A percentile compares a stretch with the other conserved stretches of the same genome.
These are phyloP conservation scores for Drosophila sucinea DNA, from an alignment of 1,140 invertebrate species.

Conservation along the genomic window DNA sequence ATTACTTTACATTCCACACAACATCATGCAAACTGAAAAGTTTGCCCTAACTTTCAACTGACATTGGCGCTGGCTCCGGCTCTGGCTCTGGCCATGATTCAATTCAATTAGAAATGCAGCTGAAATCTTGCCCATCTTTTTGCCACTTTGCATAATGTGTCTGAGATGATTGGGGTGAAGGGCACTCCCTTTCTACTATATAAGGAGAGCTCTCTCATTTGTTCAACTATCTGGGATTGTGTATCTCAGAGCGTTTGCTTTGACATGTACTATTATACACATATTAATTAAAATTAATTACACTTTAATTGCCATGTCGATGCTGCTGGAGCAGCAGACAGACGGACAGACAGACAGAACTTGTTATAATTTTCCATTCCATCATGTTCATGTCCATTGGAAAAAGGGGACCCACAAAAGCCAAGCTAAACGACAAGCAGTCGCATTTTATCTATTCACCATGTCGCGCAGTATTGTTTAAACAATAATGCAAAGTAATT, in stretches of 20 bases:
- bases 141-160: constrained; percentile 51
- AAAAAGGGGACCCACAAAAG: constrained; percentile 17
- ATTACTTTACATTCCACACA: constrained; percentile 1
- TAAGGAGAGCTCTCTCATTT: constrained; percentile 15
- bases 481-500: constrained; percentile 75
- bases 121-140: constrained; percentile 16
- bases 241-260: constrained; percentile 36
- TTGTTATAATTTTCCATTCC: constrained; percentile 13
- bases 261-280: constrained; percentile 49
- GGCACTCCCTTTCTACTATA: constrained; percentile 16
- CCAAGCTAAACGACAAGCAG: constrained; percentile 34
- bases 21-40: constrained; percentile 21
- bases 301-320: constrained; percentile 36
- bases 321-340: constrained; percentile 23
- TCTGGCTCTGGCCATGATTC: constrained; percentile 19
- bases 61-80: constrained; percentile 36
- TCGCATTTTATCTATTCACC: constrained; percentile 12
- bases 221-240: constrained; percentile 35
- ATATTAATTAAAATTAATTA: constrained; percentile 72
- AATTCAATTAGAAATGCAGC: constrained; percentile 36
- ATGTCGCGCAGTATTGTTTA: constrained; percentile 61
- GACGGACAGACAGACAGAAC: constrained; percentile 34
- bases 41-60: constrained; percentile 31
- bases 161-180: constrained; percentile 1
- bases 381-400: constrained; percentile 34